Evolutionary conservation across 2,888 invertebrate species (phyloP).

Genomic region (Kryphioiulus occultus): DNA sequence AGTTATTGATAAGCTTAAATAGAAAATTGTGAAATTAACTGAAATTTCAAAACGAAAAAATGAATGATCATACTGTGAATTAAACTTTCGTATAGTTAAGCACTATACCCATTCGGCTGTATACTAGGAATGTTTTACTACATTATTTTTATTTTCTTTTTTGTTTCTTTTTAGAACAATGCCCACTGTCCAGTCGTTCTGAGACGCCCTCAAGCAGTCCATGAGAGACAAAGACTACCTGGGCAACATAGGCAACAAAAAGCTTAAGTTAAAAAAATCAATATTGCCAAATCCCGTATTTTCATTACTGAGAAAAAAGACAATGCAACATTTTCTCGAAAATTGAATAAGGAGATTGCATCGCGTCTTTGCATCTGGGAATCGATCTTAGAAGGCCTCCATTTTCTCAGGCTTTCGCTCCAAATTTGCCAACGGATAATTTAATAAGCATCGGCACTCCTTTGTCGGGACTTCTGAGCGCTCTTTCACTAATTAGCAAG

Average conservation of each 20-base stretch:
- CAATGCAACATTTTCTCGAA: neutral
- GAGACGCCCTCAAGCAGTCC: neutral
- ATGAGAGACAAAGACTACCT: neutral
- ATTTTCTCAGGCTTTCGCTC: neutral
- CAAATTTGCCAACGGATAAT: neutral
- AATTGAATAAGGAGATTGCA: neutral
- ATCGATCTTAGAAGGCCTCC: neutral
- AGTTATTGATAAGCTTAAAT: no score
- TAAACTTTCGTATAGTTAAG: no score
- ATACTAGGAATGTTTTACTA: neutral
- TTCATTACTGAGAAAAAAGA: neutral
- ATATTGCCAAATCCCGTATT: neutral
- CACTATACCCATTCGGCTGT: no score
- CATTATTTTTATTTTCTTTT: neutral
- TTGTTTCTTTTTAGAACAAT: neutral
- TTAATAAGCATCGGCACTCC: neutral
- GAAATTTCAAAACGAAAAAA: no score
- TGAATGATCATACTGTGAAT: no score
- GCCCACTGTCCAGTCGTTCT: neutral
- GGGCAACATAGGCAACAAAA: neutral
- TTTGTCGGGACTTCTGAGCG: neutral
- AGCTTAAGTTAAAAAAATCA: neutral
- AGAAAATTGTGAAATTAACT: no score
- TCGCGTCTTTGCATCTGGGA: neutral
- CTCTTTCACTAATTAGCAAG: neutral